Evolutionary conservation across 2,797 vertebrate genomes (phyloP), one percentile per base, ranked within the genome.

Genomic region (Rhabdomys pumilio): DNA sequence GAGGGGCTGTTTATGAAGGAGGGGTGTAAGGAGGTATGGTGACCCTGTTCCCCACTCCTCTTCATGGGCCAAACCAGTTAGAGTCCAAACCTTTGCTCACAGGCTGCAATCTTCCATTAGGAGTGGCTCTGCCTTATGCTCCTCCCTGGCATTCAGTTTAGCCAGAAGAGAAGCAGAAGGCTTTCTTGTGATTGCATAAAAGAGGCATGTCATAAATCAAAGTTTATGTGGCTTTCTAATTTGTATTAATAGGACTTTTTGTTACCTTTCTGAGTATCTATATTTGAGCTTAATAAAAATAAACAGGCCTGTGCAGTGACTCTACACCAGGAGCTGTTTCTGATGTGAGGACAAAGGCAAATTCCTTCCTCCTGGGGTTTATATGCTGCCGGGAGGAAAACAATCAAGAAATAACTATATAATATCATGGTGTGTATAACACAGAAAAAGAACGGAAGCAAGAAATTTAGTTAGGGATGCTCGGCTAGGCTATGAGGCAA

Each of bases 281-380:
- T 79, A 65, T 19, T 17, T 88, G 19, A 73, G 55, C 53, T 84
- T 92, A 76, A 61, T 29, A 87, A 96, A 91, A 92, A 88, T n/a
- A 55, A 57, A 61, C 6, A 15, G 7, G 75, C 4, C 31, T 14
- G 44, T 24, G 24, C 9, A 29, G 57, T 53, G 29, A n/a, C 80
- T 84, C 26, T 80, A 22, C 26, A 53, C 72, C 1, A 31, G 1
- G 50, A 38, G 4, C 53, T 92, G 29, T 29, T 79, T 83, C 34
- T 61, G 38, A 3, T 0, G 29, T 34, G 2, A 69, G 34, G 73
- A 61, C 15, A 80, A 8, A 67, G 53, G 59, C 19, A 20, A 93
- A 50, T 31, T 55, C 31, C 8, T 81, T 29, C 17, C 2, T 84
- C 8, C 0, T 44, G 19, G 22, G 31, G 47, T 92, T 93, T 92